Evolutionary conservation across 2,113 vertebrate species (phyloP), one percentile per base, ranked within the genome.

Genomic region (Trematomus loennbergii): DNA sequence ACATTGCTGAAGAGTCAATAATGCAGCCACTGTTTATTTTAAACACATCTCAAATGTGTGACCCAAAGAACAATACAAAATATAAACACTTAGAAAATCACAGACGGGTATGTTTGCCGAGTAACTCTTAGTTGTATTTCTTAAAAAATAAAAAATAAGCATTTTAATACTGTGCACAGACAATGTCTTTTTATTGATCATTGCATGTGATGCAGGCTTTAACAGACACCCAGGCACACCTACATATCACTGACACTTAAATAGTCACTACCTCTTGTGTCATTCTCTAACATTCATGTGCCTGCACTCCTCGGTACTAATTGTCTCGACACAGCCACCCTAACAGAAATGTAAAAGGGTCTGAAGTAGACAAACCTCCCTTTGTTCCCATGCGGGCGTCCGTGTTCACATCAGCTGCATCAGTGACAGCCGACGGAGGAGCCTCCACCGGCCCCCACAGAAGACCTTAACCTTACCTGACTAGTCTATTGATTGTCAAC

Each of bases 401-500:
- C 18, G 18, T 83, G 76, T 89, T 82, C 81, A 79, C 85, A 73
- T 90, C 87, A 86, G 86, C 76, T 81, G 70, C 87, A 78, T 94
- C 84, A 55, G 72, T 94, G 95, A 95, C 94, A 94, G 92, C 91
- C 95, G 94, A 94, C 83, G 45, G 79, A 93, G 87, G 87, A 90
- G 84, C 80, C 80, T 85, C 67, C 78, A 43, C 81, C 49, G 72
- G 81, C 76, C 83, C 86, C 71, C 84, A 68, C 80, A 64, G 75
- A 91, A 82, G 89, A 94, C 91, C 94, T 92, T 94, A 95, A 95
- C 95, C 96, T 96, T 94, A 93, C 94, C 94, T 75, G 87, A 96
- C 92, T 89, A 76, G 66, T 72, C 84, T 96, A 98, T 98, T 93
- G 98, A 99, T 96, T 96, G 94, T 94, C 96, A 97, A 97, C 96